These are phyloP conservation scores for Nothocercus julius DNA, from an alignment of 2,113 vertebrate genomes.

Conservation along the genomic window DNA sequence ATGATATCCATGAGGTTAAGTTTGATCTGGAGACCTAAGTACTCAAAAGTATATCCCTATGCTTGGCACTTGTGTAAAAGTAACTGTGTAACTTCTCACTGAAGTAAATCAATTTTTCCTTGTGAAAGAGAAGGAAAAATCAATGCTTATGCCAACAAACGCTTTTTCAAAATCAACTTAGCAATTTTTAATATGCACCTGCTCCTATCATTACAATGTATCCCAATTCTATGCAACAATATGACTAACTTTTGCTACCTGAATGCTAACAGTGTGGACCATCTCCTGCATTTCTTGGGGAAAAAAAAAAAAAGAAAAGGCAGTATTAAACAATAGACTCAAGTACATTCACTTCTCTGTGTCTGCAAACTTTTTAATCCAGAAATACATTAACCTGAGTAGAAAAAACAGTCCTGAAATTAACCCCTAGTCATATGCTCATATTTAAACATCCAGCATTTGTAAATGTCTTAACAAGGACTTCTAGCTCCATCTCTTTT, in stretches of 20 bases:
- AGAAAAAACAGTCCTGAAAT: neutral
- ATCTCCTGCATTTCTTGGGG: neutral
- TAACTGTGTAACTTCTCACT: neutral
- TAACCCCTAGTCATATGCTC: neutral
- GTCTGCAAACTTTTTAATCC: neutral
- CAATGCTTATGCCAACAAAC: neutral
- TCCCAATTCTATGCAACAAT: neutral
- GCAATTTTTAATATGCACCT: neutral
- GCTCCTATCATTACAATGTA: neutral
- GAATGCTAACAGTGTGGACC: neutral
- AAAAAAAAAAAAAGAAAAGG: conserved; percentile 13
- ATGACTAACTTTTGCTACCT: neutral
- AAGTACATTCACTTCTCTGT: neutral
- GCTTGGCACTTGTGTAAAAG: neutral
- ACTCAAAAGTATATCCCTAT: neutral
- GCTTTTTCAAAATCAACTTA: neutral
- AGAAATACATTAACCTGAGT: neutral
- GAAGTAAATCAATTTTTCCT: neutral
- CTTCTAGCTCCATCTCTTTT: fast-evolving
- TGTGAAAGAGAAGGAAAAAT: neutral
- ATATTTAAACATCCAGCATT: neutral
- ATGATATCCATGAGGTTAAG: neutral
- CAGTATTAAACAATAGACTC: neutral
- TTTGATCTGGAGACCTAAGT: neutral
- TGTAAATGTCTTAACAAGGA: neutral